Base-by-base conservation (phyloP, 1,140 invertebrate genomes). In the Drosophila serrata region DNA sequence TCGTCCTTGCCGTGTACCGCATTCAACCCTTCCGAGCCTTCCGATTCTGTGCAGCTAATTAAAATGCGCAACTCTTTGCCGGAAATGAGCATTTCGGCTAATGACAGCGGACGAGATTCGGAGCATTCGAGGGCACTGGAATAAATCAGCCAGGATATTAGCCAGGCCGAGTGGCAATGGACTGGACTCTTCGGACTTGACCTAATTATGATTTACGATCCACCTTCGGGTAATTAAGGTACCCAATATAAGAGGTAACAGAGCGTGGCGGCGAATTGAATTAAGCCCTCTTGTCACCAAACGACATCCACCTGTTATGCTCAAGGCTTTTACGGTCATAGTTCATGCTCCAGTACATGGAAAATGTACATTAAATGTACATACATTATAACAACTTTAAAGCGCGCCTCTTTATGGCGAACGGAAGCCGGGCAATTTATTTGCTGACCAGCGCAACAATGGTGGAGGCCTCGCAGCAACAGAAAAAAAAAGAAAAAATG, bases 341-440 rank as follows among this genome's bases (percentile, higher is more conserved):
- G 77, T 84, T 82, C 81, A 84, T 72, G 49, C 62, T 67, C 61
- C 49, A 81, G 85, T 75, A 81, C 65, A 84, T 75, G 73, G 55
- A 29, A 69, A 67, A 76, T 53, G 69, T 45, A 76, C 85, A 91
- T 87, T 90, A 91, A 91, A 91, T 90, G 72, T 87, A 87, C 91
- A 80, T 85, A 70, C 80, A 91, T 84, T 91, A 90, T 90, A 88
- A 91, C 84, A 81, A 90, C 80, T 81, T 91, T 91, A 91, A 87
- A 90, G 69, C 80, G 60, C 65, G 55, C 72, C 64, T 59, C 75
- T 88, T 88, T 67, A 88, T 81, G 77, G 84, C 80, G 42, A 73
- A 56, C 69, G 74, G 74, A 90, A 90, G 81, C 77, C 55, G 80
- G 77, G 61, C 86, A 79, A 90, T 88, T 88, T 88, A 88, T 90